phyloP scores from a whole-genome alignment of 2,113 vertebrate genomes.

The Apistogramma diplotaenia region DNA sequence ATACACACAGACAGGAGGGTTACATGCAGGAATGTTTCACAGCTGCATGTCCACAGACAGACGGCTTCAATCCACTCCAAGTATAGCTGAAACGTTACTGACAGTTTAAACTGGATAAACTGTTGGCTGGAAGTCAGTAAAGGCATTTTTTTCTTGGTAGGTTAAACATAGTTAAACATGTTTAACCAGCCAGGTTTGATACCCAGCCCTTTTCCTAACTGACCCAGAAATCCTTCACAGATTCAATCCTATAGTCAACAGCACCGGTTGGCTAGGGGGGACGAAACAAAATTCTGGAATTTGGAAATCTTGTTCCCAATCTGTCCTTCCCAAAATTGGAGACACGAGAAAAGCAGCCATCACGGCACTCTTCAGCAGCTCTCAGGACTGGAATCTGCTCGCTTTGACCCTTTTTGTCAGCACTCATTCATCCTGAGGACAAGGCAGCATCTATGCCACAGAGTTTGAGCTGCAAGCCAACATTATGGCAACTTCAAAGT shows the following conservation, averaged over 20 bases:
- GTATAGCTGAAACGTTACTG: too few species aligned
- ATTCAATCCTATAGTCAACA: neutral
- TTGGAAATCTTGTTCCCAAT: slow-evolving; percentile 52
- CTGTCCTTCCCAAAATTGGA: slow-evolving; percentile 16
- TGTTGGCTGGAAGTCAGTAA: neutral
- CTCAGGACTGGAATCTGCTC: slow-evolving; percentile 41
- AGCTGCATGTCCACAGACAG: neutral
- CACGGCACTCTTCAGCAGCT: slow-evolving; percentile 32
- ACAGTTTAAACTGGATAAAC: too few species aligned
- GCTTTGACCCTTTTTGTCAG: slow-evolving; percentile 63
- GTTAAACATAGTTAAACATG: neutral
- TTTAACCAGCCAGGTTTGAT: neutral
- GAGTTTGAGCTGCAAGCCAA: slow-evolving; percentile 72
- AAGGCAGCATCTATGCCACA: slow-evolving; percentile 66
- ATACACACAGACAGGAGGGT: slow-evolving; percentile 2
- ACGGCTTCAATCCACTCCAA: too few species aligned
- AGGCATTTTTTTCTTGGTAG: neutral
- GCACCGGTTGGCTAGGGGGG: slow-evolving; percentile 24
- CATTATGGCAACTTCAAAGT: slow-evolving; percentile 75
- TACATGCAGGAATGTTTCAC: neutral
- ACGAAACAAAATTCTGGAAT: slow-evolving; percentile 29
- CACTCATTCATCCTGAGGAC: slow-evolving; percentile 73
- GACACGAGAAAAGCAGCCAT: slow-evolving; percentile 25
- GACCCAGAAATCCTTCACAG: neutral
- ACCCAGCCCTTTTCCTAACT: neutral